Evolutionary conservation across 2,797 vertebrate species (phyloP).

Genomic region (Hippoglossus hippoglossus): DNA sequence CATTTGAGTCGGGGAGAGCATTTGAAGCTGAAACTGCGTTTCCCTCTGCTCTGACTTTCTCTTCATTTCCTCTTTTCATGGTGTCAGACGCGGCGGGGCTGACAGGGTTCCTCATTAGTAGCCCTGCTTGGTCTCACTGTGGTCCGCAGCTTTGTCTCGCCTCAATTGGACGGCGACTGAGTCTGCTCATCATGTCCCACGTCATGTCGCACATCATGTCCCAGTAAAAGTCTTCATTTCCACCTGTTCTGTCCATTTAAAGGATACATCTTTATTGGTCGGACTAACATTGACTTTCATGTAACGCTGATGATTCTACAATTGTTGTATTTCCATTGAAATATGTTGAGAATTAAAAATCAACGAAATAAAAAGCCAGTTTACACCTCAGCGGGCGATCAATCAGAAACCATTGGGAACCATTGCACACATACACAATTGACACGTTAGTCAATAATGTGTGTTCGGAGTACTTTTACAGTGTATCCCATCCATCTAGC

Average conservation of each 20-base stretch:
- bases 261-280: background rate
- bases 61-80: conserved; percentile 47
- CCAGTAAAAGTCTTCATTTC: conserved; percentile 37
- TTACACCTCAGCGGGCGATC: conserved; percentile 20
- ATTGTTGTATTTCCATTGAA: background rate
- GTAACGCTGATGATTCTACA: too few relatives aligned
- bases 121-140: conserved; percentile 28
- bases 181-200: conserved; percentile 42
- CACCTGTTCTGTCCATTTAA: conserved; percentile 15
- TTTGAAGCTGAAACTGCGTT: conserved; percentile 49
- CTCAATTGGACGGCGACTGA: conserved; percentile 25
- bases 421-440: conserved; percentile 30
- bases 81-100: conserved; percentile 43
- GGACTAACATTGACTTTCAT: background rate
- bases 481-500: conserved; percentile 47
- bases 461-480: conserved; percentile 56
- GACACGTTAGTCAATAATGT: conserved; percentile 41
- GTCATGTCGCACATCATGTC: conserved; percentile 57
- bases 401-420: conserved; percentile 43
- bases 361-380: conserved; percentile 11
- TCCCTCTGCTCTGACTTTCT: conserved; percentile 25
- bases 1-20: conserved; percentile 52
- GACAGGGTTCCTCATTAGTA: conserved; percentile 67
- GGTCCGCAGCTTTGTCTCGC: conserved; percentile 33
- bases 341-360: background rate